These are phyloP conservation scores for Phoxinus phoxinus DNA, from an alignment of 2,113 vertebrate species.

Conservation along the genomic window DNA sequence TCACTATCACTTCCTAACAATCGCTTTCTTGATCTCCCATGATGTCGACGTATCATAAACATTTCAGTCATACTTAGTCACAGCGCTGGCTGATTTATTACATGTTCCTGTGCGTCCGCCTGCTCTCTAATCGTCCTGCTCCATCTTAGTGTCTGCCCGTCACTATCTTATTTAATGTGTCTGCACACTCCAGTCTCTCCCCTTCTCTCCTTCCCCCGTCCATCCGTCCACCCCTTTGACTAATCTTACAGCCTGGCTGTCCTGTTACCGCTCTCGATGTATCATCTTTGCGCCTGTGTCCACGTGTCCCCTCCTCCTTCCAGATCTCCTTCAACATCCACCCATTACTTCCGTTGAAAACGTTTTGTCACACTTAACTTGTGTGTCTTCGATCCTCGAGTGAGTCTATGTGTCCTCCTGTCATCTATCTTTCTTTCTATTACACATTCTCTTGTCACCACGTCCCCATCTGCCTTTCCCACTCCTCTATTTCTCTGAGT, in stretches of 20 bases:
- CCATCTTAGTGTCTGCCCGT: slow-evolving; percentile 61
- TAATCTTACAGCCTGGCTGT: not conserved
- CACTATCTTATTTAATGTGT: slow-evolving; percentile 57
- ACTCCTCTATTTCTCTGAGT: slow-evolving; percentile 12
- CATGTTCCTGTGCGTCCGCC: slow-evolving; percentile 53
- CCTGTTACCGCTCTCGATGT: not conserved
- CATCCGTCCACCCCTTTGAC: not conserved
- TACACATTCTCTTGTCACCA: slow-evolving; percentile 22
- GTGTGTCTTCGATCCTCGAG: not conserved
- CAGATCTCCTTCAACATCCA: not conserved
- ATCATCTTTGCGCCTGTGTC: slow-evolving; percentile 3
- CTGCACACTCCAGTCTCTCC: slow-evolving; percentile 43
- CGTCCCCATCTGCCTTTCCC: slow-evolving; percentile 37
- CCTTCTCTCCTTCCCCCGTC: slow-evolving; percentile 11
- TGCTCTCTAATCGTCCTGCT: slow-evolving; percentile 63
- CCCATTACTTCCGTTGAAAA: not conserved
- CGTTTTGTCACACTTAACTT: slow-evolving; percentile 16
- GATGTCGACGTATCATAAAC: slow-evolving; percentile 61
- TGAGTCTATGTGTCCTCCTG: not conserved
- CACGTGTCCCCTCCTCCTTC: slow-evolving; percentile 3
- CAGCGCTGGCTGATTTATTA: slow-evolving; percentile 69
- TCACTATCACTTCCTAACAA: not conserved
- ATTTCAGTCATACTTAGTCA: slow-evolving; percentile 69
- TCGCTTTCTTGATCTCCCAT: slow-evolving; percentile 54
- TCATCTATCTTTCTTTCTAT: slow-evolving; percentile 21